Evolutionary conservation across 37 sponge, comb jelly and placozoan genomes (phyloP).

Genomic region (Chondrosia reniformis): DNA sequence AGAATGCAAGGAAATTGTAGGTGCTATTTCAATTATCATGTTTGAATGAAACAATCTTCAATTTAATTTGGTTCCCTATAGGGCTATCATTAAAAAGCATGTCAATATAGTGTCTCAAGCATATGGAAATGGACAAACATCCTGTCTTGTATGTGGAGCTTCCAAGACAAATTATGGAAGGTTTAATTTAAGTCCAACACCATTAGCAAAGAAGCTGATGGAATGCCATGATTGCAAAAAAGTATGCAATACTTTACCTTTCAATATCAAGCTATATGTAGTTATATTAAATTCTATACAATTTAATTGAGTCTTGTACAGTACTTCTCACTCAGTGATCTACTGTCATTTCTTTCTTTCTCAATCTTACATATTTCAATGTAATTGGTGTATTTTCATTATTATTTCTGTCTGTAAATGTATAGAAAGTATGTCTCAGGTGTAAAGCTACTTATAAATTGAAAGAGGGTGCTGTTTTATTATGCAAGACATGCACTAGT

Average conservation of each 20-base stretch:
- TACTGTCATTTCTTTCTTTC: no score
- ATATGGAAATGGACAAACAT: neutral
- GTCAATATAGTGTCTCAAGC: neutral
- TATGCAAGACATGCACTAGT: conserved; percentile 9
- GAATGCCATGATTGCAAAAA: conserved; percentile 7
- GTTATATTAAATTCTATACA: no score
- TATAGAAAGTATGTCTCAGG: neutral
- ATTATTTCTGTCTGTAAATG: no score
- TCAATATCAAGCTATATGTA: no score
- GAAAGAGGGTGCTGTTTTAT: neutral
- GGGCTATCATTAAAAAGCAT: neutral
- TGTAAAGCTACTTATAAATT: neutral
- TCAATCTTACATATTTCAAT: neutral
- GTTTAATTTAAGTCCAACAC: neutral
- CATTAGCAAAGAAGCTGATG: neutral
- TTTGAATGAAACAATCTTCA: neutral
- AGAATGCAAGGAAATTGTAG: neutral
- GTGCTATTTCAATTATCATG: neutral
- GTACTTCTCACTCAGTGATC: no score
- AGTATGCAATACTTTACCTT: no score
- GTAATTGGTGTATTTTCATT: neutral
- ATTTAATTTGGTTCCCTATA: neutral
- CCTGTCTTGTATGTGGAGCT: neutral
- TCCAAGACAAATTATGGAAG: no score
- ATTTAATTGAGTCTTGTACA: no score